These are phyloP conservation scores for Notospermus geniculatus DNA, from an alignment of 1,140 invertebrate genomes.

Conservation along the genomic window DNA sequence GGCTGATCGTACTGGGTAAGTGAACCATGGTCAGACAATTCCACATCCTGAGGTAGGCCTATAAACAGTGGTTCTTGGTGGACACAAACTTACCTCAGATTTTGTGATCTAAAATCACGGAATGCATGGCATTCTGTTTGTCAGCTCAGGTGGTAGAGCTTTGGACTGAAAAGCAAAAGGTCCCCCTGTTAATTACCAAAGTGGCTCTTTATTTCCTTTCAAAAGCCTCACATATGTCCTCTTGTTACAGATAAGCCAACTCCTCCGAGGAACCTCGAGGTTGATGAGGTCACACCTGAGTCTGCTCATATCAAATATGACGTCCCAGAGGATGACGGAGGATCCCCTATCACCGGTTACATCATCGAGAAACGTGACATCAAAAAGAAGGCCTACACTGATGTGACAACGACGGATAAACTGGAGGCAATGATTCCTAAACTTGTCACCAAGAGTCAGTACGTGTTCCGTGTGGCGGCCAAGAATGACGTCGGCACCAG, in stretches of 20 bases:
- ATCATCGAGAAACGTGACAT: slow-evolving; percentile 87
- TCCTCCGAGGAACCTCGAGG: slow-evolving; percentile 35
- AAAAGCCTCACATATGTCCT: too few species aligned
- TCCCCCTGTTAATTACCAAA: too few species aligned
- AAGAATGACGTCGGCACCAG: slow-evolving; percentile 77
- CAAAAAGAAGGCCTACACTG: slow-evolving; percentile 92
- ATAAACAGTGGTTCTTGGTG: slow-evolving; percentile 41
- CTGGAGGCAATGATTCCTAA: slow-evolving; percentile 59
- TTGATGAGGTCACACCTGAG: slow-evolving; percentile 42
- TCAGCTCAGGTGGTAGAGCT: too few species aligned
- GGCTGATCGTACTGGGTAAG: slow-evolving; percentile 59
- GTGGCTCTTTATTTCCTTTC: too few species aligned
- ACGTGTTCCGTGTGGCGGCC: slow-evolving; percentile 91
- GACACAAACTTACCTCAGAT: too few species aligned
- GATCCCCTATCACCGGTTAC: slow-evolving; percentile 65
- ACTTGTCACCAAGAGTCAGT: slow-evolving; percentile 74
- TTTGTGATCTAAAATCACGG: too few species aligned
- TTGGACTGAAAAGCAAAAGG: too few species aligned
- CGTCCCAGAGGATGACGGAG: slow-evolving; percentile 71
- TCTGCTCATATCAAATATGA: slow-evolving; percentile 75
- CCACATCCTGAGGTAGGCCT: too few species aligned
- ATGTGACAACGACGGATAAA: slow-evolving; percentile 60
- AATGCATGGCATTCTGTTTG: too few species aligned
- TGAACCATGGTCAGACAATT: slow-evolving; percentile 25
- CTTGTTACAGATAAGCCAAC: slow-evolving; percentile 48